phyloP scores from a whole-genome alignment of 2,888 invertebrate species.

The Linyphia triangularis region DNA sequence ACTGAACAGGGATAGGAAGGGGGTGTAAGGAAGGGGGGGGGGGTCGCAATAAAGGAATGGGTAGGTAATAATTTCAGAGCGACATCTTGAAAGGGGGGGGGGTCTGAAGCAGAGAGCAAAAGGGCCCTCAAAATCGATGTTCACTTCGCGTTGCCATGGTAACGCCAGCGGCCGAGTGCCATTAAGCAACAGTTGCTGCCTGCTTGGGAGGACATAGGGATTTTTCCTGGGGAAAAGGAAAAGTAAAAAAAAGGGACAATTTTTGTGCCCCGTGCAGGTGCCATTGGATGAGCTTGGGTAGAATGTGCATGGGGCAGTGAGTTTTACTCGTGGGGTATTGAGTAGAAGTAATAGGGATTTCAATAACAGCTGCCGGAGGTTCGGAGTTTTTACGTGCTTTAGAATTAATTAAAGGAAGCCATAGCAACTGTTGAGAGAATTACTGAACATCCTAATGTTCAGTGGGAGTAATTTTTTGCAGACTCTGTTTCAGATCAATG shows the following conservation, averaged over 20 bases:
- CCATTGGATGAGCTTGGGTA: background rate
- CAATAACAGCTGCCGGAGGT: conserved; percentile 9
- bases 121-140: conserved; percentile 71
- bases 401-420: too few relatives aligned
- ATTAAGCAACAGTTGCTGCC: conserved; percentile 57
- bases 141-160: conserved; percentile 58
- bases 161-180: conserved; percentile 19
- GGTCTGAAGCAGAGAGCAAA: conserved; percentile 26
- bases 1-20: too few relatives aligned
- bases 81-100: conserved; percentile 46
- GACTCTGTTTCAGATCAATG: too few relatives aligned
- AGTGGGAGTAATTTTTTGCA: too few relatives aligned
- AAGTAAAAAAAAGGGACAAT: conserved; percentile 6
- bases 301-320: background rate
- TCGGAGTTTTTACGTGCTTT: background rate
- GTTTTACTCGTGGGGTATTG: conserved; percentile 18
- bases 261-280: conserved; percentile 44
- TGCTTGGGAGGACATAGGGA: conserved; percentile 27
- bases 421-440: too few relatives aligned
- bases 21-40: background rate
- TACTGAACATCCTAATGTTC: too few relatives aligned
- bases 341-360: background rate
- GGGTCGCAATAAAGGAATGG: conserved; percentile 64
- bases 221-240: conserved; percentile 14
- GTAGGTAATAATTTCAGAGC: conserved; percentile 57